Percentiles rank a stretch among this genome's conserved stretches.
phyloP scores from a whole-genome alignment of 2,113 vertebrate species.

The Nycticryphes semicollaris region DNA sequence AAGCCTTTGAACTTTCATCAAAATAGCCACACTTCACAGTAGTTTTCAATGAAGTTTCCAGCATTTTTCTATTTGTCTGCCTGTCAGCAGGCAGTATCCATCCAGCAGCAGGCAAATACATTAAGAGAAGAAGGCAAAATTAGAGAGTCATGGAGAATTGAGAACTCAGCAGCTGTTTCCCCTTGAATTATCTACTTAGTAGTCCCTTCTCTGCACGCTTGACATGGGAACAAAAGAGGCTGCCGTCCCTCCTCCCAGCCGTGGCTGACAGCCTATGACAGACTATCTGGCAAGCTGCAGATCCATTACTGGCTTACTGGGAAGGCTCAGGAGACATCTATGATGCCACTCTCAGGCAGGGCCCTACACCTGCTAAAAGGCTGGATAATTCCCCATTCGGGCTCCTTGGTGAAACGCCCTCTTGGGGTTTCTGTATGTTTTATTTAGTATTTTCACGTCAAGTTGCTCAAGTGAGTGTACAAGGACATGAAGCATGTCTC shows the following conservation, averaged over 20 bases:
- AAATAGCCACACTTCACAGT: neutral
- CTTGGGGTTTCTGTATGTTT: constrained; percentile 50
- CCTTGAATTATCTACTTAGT: constrained; percentile 48
- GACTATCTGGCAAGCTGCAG: constrained; percentile 51
- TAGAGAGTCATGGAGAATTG: constrained; percentile 21
- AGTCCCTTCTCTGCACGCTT: constrained; percentile 31
- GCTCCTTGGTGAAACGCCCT: neutral
- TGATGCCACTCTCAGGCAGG: constrained; percentile 42
- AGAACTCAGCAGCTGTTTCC: constrained; percentile 65
- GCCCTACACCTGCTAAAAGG: constrained; percentile 41
- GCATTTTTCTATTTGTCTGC: neutral
- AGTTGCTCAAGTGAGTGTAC: constrained; percentile 38
- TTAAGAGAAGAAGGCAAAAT: constrained; percentile 8
- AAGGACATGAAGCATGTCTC: constrained; percentile 47
- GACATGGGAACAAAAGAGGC: constrained; percentile 52
- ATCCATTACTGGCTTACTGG: constrained; percentile 33
- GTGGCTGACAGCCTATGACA: constrained; percentile 58
- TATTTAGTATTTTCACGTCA: constrained; percentile 37
- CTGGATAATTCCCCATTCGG: constrained; percentile 35
- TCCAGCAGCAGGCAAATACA: constrained; percentile 25
- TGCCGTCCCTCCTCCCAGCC: constrained; percentile 39
- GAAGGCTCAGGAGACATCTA: constrained; percentile 47
- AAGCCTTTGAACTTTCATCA: neutral
- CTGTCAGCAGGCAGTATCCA: neutral
- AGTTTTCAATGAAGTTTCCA: neutral